Evolutionary conservation across 2,797 vertebrate genomes (phyloP).

Genomic region (Sus cebifrons): DNA sequence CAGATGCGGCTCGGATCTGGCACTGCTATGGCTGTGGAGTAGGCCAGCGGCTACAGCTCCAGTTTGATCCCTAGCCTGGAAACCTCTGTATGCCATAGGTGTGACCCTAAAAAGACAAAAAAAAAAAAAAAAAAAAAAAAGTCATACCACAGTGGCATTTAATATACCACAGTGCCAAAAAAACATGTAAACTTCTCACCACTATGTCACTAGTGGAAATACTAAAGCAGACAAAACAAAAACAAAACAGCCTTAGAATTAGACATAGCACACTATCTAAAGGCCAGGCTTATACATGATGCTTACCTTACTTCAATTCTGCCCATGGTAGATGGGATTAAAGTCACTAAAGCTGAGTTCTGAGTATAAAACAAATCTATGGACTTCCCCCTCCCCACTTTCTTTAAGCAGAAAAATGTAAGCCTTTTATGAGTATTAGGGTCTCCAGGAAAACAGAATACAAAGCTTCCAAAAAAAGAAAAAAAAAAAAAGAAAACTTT

Average conservation of each 20-base stretch:
- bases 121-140: not conserved
- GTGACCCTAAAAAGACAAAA: too few relatives aligned
- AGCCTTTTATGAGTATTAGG: conserved; percentile 33
- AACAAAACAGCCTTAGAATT: not conserved
- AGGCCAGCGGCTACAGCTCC: too few relatives aligned
- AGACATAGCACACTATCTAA: not conserved
- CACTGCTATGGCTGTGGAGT: too few relatives aligned
- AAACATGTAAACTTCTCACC: not conserved
- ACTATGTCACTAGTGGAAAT: not conserved
- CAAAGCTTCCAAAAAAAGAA: conserved; percentile 27
- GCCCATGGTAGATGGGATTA: not conserved
- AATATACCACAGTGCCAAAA: not conserved
- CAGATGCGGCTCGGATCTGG: too few relatives aligned
- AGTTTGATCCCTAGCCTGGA: too few relatives aligned
- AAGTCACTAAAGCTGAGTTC: not conserved
- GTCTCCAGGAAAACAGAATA: conserved; percentile 36
- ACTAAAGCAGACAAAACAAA: not conserved
- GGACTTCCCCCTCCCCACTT: not conserved
- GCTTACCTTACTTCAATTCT: not conserved
- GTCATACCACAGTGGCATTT: not conserved
- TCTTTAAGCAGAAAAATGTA: conserved; percentile 33
- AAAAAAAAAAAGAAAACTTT: not conserved
- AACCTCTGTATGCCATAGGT: too few relatives aligned
- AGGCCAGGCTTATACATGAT: not conserved
- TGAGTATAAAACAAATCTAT: conserved; percentile 16